Base-by-base conservation (phyloP, 1,140 invertebrate species). In the Drosophila teissieri region DNA sequence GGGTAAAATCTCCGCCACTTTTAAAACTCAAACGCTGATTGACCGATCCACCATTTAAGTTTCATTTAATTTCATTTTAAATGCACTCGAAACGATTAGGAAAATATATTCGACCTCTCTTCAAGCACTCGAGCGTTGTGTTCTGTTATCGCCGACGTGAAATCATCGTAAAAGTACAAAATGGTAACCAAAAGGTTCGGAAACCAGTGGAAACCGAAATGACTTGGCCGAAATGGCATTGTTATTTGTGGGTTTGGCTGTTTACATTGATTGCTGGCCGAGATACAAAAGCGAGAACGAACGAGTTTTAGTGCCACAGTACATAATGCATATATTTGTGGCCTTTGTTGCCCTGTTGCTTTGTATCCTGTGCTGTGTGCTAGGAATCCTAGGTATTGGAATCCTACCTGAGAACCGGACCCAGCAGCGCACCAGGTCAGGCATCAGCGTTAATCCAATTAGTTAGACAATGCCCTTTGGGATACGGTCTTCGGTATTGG, bases 361-460 rank as follows among this genome's bases (percentile, higher is more conserved):
- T 6, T 19, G 64, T 27, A 27, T 70, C 68, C 68, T 70, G 65
- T 40, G 40, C 68, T 70, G 65, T 40, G 40, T 12, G 15, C n/a
- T n/a, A 39, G 22, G 37, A 27, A 39, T n/a, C 6, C 19, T 19
- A 19, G 1, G 19, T 19, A 19, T 19, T 19, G 19, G 24, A 49
- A 57, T 70, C 67, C 67, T 72, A 72, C 68, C 68, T 72, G 65
- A 57, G 44, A 40, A 34, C 51, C 36, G 51, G 19, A 61, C 27
- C 11, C 6, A 5, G 10, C 11, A 14, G 12, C 64, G 72, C 56
- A 44, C 53, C 58, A 62, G 74, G 80, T 75, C 72, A 64, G 75
- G 80, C 80, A 83, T 83, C 80, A 83, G 78, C 52, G 65, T 53
- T 83, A 83, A 83, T 83, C 80, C 80, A 83, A 83, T 83, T 83